Conservation (phyloP, 2,797 vertebrate genomes). For the Myotis pilosus region DNA sequence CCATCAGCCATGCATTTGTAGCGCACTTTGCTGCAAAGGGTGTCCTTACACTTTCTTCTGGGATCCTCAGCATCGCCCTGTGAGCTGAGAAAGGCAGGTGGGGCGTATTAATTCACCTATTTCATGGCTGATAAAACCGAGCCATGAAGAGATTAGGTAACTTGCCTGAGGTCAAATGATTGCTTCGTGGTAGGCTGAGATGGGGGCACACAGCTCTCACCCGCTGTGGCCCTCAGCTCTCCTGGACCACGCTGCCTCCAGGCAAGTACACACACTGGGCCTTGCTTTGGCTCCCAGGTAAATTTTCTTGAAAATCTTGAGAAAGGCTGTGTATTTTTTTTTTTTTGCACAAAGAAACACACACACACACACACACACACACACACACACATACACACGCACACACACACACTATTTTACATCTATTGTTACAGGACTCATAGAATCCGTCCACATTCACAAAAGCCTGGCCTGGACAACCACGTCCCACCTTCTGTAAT, state of each 20-base stretch:
- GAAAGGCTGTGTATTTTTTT: background rate
- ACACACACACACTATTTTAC: background rate
- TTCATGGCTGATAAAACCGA: conserved; percentile 57
- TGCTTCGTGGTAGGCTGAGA: background rate
- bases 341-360: background rate
- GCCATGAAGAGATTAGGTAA: conserved; percentile 46
- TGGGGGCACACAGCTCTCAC: background rate
- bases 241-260: background rate
- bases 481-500: background rate
- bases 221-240: background rate
- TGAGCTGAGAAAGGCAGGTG: conserved; percentile 36
- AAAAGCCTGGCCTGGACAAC: background rate
- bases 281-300: background rate
- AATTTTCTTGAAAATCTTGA: background rate
- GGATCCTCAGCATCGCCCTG: background rate
- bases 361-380: too few species aligned
- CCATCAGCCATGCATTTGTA: background rate
- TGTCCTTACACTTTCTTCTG: conserved; percentile 39
- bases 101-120: conserved; percentile 29
- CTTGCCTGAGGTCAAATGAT: conserved; percentile 36
- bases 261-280: too few species aligned
- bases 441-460: background rate
- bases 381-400: too few species aligned
- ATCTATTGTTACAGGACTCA: background rate
- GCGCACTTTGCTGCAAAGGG: background rate